Evolutionary conservation across 1,140 invertebrate species (phyloP), one percentile per base, ranked within the genome.

Genomic region (Manduca sexta): DNA sequence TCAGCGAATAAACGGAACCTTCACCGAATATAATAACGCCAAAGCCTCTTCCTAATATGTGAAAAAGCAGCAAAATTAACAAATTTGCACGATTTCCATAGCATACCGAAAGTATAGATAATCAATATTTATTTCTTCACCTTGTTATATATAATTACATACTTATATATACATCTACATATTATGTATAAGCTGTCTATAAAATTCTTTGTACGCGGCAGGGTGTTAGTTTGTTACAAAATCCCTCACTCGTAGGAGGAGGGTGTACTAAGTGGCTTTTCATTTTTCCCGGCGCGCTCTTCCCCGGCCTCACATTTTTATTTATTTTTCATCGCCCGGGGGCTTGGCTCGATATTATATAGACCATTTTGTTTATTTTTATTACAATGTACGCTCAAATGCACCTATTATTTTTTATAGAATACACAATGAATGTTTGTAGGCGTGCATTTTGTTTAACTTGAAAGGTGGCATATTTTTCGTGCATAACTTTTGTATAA

Each of bases 301-400:
- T 51, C 52, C 57, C 49, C 38, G 30, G 29, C 54, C 42, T 50
- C 53, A 40, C 58, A 45, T 66, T 74, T 75, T 75, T 80, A 77
- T 80, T 80, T 80, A 80, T 80, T 74, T 80, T 80, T 75, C 75
- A 79, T 79, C 69, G 72, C 74, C 65, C 56, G 45, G 48, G 61
- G 74, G 56, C 52, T 53, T 38, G 35, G 49, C 62, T 55, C 60
- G 65, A 73, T 71, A 74, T 80, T 64, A 75, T 76, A 74, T 80
- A 66, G 64, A 54, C 57, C 69, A 64, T 74, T 76, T 69, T 71
- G 56, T 72, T 72, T 69, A 69, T 74, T 79, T 79, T 74, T 79
- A 79, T 74, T 74, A 69, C 71, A 31, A 67, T 69, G 49, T 67
- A 60, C 63, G 56, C 54, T 55, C 59, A 77, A 73, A 74, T 70